Evolutionary conservation across 2,797 vertebrate genomes (phyloP).

Genomic region (Cynopterus sphinx): DNA sequence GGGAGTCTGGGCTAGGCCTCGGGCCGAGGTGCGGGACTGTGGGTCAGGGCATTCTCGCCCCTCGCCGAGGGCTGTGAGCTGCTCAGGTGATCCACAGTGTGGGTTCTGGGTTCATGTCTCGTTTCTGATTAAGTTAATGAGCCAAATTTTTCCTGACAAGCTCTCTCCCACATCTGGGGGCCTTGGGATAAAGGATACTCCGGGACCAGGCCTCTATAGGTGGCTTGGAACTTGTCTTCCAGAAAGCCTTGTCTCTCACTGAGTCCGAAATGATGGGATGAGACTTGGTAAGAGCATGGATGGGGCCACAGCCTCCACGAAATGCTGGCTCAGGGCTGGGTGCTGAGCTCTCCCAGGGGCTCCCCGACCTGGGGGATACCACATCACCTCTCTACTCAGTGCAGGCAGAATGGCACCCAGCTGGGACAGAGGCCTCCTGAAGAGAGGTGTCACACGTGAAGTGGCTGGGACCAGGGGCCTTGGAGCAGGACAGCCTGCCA

Average conservation of each 20-base stretch:
- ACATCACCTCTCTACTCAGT: not conserved
- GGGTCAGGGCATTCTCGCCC: not conserved
- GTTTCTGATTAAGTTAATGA: not conserved
- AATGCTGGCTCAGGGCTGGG: not conserved
- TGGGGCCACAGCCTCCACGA: not conserved
- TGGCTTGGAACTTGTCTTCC: not conserved
- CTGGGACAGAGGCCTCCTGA: not conserved
- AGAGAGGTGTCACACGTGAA: not conserved
- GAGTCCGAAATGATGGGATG: not conserved
- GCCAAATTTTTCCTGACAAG: not conserved
- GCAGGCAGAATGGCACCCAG: not conserved
- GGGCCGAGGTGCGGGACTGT: not conserved
- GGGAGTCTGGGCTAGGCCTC: not conserved
- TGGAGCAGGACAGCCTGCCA: not conserved
- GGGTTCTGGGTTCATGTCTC: not conserved
- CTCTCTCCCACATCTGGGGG: not conserved
- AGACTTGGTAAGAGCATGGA: not conserved
- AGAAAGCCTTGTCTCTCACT: not conserved
- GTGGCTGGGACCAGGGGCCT: not conserved
- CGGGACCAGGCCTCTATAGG: not conserved
- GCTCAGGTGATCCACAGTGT: not conserved
- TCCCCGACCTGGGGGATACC: fast-evolving
- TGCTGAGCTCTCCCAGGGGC: not conserved
- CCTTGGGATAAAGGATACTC: not conserved
- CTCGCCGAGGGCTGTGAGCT: not conserved